Percentiles rank a stretch among this genome's conserved stretches.
These are phyloP conservation scores for Neomorphus geoffroyi DNA, from an alignment of 2,797 vertebrate species.

Conservation along the genomic window DNA sequence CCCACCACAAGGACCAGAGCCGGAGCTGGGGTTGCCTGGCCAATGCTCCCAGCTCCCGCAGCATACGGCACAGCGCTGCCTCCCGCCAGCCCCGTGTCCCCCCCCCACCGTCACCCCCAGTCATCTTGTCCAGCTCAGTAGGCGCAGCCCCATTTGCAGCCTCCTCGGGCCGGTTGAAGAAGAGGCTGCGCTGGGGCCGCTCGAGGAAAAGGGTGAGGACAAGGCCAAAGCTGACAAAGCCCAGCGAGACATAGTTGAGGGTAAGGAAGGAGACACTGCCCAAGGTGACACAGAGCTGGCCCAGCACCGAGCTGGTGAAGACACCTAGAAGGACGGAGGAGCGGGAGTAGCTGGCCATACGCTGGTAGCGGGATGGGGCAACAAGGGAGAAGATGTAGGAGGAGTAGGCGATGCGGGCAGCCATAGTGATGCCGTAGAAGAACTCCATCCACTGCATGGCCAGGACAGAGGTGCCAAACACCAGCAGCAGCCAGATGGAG, in stretches of 20 bases:
- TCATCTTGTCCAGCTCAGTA: slow-evolving; percentile 80
- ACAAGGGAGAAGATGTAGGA: slow-evolving; percentile 97
- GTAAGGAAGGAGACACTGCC: slow-evolving; percentile 68
- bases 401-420: slow-evolving; percentile 93
- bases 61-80: slow-evolving; percentile 79
- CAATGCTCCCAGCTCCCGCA: slow-evolving; percentile 78
- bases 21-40: slow-evolving; percentile 80
- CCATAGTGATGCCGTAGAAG: slow-evolving; percentile 93
- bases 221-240: slow-evolving; percentile 85
- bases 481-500: slow-evolving; percentile 88
- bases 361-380: slow-evolving; percentile 84
- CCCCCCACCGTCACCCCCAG: fast-evolving
- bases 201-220: slow-evolving; percentile 85
- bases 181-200: slow-evolving; percentile 88
- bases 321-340: slow-evolving; percentile 88
- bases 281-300: slow-evolving; percentile 85
- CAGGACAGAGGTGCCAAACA: slow-evolving; percentile 78
- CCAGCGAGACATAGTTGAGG: slow-evolving; percentile 84
- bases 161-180: slow-evolving; percentile 80
- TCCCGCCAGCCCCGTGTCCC: slow-evolving; percentile 57
- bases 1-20: slow-evolving; percentile 96
- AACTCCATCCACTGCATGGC: slow-evolving; percentile 97
- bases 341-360: slow-evolving; percentile 90
- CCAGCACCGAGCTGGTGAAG: slow-evolving; percentile 91
- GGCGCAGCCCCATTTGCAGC: background rate